These are phyloP conservation scores for Masnerella sp. DNA, from an alignment of 2,888 invertebrate genomes.

Conservation along the genomic window DNA sequence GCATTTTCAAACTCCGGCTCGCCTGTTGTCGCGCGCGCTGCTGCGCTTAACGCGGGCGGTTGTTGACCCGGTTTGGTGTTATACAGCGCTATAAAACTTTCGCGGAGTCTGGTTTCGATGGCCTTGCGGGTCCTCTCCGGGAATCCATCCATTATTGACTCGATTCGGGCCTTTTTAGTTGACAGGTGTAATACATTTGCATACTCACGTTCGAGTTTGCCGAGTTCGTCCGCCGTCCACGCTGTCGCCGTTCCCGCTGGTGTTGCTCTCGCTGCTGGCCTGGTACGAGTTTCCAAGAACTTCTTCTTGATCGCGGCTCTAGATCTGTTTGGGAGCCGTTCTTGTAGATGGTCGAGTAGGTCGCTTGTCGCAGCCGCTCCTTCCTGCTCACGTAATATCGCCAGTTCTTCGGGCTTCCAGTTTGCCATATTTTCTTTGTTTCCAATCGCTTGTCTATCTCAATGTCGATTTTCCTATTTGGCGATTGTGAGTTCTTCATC, in stretches of 20 bases:
- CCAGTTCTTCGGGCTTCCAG: constrained; percentile 3
- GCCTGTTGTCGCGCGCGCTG: too few relatives aligned
- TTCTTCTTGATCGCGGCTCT: constrained; percentile 15
- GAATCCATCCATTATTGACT: not conserved
- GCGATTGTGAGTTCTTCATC: constrained; percentile 1
- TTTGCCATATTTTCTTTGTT: not conserved
- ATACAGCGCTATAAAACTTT: constrained; percentile 4
- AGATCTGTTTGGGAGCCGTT: not conserved
- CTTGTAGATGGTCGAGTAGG: not conserved
- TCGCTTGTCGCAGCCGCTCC: not conserved
- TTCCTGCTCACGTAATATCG: not conserved
- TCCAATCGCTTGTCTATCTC: not conserved
- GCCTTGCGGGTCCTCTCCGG: not conserved
- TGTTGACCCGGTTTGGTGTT: constrained; percentile 5
- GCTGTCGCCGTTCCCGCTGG: not conserved
- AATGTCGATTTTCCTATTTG: not conserved
- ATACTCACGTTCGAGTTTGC: constrained; percentile 6
- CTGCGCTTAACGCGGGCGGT: not conserved
- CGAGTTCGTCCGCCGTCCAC: not conserved
- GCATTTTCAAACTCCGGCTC: too few relatives aligned
- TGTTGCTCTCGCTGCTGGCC: not conserved
- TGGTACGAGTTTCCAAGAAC: not conserved
- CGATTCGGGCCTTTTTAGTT: constrained; percentile 9
- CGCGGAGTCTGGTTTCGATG: constrained; percentile 10
- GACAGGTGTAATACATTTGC: not conserved